Evolutionary conservation across 2,888 invertebrate genomes (phyloP), one percentile per base, ranked within the genome.

Genomic region (Artemia sinica): DNA sequence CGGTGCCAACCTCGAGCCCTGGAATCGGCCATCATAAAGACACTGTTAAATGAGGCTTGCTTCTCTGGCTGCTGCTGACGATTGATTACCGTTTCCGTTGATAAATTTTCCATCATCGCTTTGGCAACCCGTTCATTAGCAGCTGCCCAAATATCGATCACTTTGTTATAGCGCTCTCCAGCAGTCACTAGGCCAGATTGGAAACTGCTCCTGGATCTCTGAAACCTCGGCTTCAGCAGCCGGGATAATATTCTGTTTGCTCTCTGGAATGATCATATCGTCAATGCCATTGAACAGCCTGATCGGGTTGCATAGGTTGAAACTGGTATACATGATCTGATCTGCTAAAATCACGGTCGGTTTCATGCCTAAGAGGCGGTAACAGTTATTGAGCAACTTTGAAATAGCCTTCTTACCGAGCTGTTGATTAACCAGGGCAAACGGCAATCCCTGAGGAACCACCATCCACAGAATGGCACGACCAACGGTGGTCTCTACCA

Each of bases 121-220:
- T 72, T 51, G 48, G 72, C 68, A 18, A 71, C 67, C 50, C 41
- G 50, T 12, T 71, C 72, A 14, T 69, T 66, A 41, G 18, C 14
- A 48, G 12, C 48, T 13, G 72, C 70, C 72, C 72, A 71, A 8
- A 65, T 66, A 58, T 71, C 72, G 50, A 71, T 63, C 12, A 72
- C 69, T 52, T 72, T 72, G 63, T 72, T 72, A 50, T 70, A 72
- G 12, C 49, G 13, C 50, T 71, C 72, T 28, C 66, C 66, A 28
- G 13, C 14, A 13, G 72, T 71, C 41, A 71, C 66, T 28, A 72
- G 49, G 50, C 71, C 71, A 14, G 14, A 28, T 11, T 13, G n/a
- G 48, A 70, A 70, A 18, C 66, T 71, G 50, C 58, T 18, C 13
- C 13, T 51, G 18, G n/a, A 28, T 50, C 13, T 70, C 63, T 66